Evolutionary conservation across 1,140 invertebrate species (phyloP).

Genomic region (Cotesia glomerata): DNA sequence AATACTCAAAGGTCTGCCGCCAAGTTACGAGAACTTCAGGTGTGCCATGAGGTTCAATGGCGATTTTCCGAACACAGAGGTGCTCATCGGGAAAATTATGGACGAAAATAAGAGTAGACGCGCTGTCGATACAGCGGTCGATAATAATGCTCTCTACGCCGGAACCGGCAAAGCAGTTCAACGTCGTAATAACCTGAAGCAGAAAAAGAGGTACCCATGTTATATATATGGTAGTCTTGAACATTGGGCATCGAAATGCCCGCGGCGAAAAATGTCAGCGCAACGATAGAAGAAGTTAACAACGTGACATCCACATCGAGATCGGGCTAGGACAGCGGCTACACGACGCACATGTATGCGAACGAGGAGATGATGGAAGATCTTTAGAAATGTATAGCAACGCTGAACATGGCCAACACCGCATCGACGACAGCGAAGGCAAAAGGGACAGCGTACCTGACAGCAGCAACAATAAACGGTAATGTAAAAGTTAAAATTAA

Average conservation of each 20-base stretch:
- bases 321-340: slow-evolving; percentile 21
- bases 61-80: too few species aligned
- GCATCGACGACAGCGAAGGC: slow-evolving; percentile 2
- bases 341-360: slow-evolving; percentile 10
- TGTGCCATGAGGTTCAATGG: slow-evolving; percentile 39
- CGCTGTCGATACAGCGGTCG: background rate
- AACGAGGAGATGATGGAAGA: background rate
- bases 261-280: background rate
- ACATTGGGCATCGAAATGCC: background rate
- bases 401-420: slow-evolving; percentile 9
- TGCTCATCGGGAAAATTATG: too few species aligned
- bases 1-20: slow-evolving; percentile 40
- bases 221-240: background rate
- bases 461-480: too few species aligned
- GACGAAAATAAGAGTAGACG: too few species aligned
- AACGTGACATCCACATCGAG: background rate
- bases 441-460: too few species aligned
- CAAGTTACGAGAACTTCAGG: slow-evolving; percentile 39
- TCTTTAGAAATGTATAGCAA: background rate
- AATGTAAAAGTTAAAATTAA: too few species aligned
- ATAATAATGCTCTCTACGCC: background rate
- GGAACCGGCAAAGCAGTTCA: background rate
- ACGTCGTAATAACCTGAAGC: background rate
- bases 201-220: background rate
- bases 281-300: background rate